Evolutionary conservation across 2,797 vertebrate genomes (phyloP).

Genomic region (Chlorospingus flavigularis): DNA sequence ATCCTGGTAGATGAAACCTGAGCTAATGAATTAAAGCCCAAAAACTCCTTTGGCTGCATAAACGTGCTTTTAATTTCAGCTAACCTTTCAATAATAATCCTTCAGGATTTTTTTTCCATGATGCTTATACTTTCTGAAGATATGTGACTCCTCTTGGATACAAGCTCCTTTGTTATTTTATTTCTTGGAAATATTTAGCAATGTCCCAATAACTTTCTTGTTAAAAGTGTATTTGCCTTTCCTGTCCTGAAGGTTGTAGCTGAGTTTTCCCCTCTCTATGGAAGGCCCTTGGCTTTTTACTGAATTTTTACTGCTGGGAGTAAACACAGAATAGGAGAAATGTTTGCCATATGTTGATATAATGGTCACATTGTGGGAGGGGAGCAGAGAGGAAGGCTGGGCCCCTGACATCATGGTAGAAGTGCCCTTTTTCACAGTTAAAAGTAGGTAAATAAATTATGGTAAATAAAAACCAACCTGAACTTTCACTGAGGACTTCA

Average conservation of each 20-base stretch:
- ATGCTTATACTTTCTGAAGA: constrained; percentile 51
- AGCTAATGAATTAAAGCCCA: constrained; percentile 61
- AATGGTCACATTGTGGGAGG: constrained; percentile 65
- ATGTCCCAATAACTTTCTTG: constrained; percentile 63
- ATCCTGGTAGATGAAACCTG: constrained; percentile 55
- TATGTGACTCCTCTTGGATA: constrained; percentile 60
- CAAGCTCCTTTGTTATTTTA: constrained; percentile 61
- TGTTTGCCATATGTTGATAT: constrained; percentile 70
- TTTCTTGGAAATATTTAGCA: constrained; percentile 66
- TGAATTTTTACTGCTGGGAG: constrained; percentile 66
- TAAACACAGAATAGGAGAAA: constrained; percentile 60
- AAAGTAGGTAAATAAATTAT: constrained; percentile 51
- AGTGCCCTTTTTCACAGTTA: constrained; percentile 44
- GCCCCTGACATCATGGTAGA: constrained; percentile 53
- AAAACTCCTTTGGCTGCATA: constrained; percentile 32
- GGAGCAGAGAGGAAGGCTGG: constrained; percentile 41
- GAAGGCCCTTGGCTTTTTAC: constrained; percentile 52
- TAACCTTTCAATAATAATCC: constrained; percentile 58
- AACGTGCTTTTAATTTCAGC: constrained; percentile 61
- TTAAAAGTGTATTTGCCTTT: constrained; percentile 69
- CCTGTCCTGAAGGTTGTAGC: constrained; percentile 53
- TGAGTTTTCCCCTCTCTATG: constrained; percentile 37
- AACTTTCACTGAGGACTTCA: constrained; percentile 57
- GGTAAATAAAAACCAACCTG: constrained; percentile 58
- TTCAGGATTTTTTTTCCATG: constrained; percentile 38